These are phyloP conservation scores for Drosophila kuntzei DNA, from an alignment of 2,888 invertebrate genomes.

Conservation along the genomic window DNA sequence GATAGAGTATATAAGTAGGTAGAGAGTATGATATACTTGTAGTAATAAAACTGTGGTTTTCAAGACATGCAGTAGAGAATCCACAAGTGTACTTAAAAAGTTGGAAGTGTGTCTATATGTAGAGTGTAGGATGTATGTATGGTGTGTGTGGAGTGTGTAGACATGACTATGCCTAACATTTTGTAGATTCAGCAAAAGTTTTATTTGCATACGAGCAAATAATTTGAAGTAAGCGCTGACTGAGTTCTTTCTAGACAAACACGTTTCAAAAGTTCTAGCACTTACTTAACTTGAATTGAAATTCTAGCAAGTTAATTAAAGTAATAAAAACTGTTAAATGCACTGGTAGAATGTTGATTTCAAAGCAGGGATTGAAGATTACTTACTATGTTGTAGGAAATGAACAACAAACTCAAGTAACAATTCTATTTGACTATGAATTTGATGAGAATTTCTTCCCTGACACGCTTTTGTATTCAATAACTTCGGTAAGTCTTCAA, in stretches of 20 bases:
- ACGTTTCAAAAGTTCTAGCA: constrained; percentile 38
- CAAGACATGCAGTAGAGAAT: constrained; percentile 41
- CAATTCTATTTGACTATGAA: not conserved
- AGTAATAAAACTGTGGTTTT: constrained; percentile 25
- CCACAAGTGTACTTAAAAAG: constrained; percentile 45
- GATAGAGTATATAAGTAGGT: constrained; percentile 26
- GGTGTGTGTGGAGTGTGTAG: not conserved
- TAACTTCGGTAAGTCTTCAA: not conserved
- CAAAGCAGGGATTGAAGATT: not conserved
- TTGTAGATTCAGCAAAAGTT: constrained; percentile 38
- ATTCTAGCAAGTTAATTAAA: constrained; percentile 40
- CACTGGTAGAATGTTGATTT: constrained; percentile 15
- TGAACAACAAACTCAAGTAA: not conserved
- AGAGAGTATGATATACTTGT: constrained; percentile 22
- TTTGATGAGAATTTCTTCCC: not conserved
- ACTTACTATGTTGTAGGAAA: not conserved
- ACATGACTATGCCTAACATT: constrained; percentile 8
- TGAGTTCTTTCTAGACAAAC: constrained; percentile 30
- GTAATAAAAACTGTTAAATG: constrained; percentile 32
- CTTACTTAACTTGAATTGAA: constrained; percentile 34
- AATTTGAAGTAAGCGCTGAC: constrained; percentile 50
- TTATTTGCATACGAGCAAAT: constrained; percentile 55
- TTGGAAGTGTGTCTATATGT: constrained; percentile 19
- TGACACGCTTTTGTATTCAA: not conserved
- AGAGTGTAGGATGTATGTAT: not conserved